Percentiles rank a stretch among this genome's conserved stretches.
These are phyloP conservation scores for Scaeva pyrastri DNA, from an alignment of 2,888 invertebrate species.

Conservation along the genomic window DNA sequence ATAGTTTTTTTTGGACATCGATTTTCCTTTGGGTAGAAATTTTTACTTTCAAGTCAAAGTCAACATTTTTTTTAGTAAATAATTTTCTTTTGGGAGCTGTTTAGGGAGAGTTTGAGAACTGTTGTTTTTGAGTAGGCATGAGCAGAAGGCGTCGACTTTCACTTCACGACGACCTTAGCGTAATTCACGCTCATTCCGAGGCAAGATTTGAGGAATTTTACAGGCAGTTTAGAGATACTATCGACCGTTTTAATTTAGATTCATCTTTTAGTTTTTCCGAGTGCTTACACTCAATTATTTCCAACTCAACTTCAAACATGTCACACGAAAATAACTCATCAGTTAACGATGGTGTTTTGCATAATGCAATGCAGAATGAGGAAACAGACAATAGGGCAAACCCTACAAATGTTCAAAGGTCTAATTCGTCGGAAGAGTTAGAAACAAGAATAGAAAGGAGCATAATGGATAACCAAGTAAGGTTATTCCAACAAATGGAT, in stretches of 20 bases:
- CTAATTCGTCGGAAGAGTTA: neutral
- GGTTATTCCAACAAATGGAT: too few species aligned
- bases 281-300: neutral
- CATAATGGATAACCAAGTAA: too few species aligned
- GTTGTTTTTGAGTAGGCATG: too few species aligned
- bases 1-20: too few species aligned
- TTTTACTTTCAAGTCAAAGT: too few species aligned
- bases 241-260: neutral
- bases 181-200: neutral
- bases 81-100: too few species aligned
- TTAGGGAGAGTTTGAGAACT: neutral
- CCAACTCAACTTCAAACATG: neutral
- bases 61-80: too few species aligned
- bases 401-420: neutral
- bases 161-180: neutral
- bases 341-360: neutral
- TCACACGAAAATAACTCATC: neutral
- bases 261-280: neutral
- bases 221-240: neutral
- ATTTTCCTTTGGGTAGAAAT: too few species aligned
- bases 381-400: neutral
- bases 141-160: neutral
- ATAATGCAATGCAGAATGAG: neutral
- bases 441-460: neutral
- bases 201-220: neutral